phyloP scores from a whole-genome alignment of 1,140 invertebrate genomes.

The Bombus waltoni region DNA sequence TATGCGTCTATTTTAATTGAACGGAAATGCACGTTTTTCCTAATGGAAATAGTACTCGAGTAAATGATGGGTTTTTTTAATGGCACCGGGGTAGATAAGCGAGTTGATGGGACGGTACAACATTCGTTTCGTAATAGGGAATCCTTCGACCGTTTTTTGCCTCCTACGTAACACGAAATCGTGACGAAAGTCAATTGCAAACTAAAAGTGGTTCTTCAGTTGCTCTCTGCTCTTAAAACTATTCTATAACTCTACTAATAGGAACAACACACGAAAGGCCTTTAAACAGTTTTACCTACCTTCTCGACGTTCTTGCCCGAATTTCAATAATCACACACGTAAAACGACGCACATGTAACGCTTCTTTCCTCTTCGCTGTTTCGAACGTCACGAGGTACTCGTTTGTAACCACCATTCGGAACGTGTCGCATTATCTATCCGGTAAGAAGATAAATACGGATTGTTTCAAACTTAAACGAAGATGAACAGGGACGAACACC shows the following conservation, averaged over 20 bases:
- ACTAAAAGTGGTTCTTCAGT: not conserved
- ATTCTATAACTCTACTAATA: not conserved
- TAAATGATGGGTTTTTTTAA: not conserved
- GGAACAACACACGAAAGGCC: not conserved
- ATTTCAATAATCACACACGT: not conserved
- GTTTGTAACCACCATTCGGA: not conserved
- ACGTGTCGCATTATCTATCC: not conserved
- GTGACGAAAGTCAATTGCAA: not conserved
- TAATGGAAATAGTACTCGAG: not conserved
- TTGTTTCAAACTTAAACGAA: not conserved
- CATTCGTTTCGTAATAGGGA: not conserved
- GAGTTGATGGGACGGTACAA: not conserved
- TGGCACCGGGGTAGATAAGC: not conserved
- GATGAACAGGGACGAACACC: not conserved
- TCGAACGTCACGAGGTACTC: not conserved
- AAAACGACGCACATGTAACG: not conserved
- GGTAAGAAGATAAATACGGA: not conserved
- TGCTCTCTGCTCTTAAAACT: not conserved
- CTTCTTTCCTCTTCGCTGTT: not conserved
- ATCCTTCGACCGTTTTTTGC: not conserved
- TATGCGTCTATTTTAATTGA: slow-evolving; percentile 9
- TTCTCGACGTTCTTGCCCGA: no score
- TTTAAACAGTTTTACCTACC: not conserved
- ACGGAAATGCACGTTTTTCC: not conserved
- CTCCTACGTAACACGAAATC: not conserved